phyloP scores from a whole-genome alignment of 2,797 vertebrate genomes.

The Sciaenops ocellatus region DNA sequence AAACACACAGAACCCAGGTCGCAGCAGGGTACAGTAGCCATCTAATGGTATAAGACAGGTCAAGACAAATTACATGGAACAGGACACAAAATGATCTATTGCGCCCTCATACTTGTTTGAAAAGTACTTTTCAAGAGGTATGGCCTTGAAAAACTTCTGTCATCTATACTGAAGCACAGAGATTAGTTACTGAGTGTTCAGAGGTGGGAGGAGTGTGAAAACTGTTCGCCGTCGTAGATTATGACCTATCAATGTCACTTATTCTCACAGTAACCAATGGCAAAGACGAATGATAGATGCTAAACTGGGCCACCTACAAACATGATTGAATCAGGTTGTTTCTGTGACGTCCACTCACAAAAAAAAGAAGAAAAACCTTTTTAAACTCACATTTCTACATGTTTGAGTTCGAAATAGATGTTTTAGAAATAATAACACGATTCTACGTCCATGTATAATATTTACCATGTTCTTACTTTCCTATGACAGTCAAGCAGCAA shows the following conservation, averaged over 20 bases:
- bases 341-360: not conserved
- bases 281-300: conserved; percentile 43
- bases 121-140: conserved; percentile 51
- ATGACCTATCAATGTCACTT: conserved; percentile 55
- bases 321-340: conserved; percentile 55
- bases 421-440: too few relatives aligned
- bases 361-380: not conserved
- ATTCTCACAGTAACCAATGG: conserved; percentile 45
- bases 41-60: conserved; percentile 49
- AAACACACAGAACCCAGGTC: conserved; percentile 11
- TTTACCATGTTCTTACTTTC: not conserved
- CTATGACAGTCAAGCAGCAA: not conserved
- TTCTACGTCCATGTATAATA: too few relatives aligned
- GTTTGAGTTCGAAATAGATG: not conserved
- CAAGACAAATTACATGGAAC: conserved; percentile 51
- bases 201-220: not conserved
- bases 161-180: conserved; percentile 31
- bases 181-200: conserved; percentile 45
- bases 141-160: conserved; percentile 54
- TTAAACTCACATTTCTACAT: not conserved
- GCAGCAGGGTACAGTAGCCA: conserved; percentile 22
- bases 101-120: conserved; percentile 29
- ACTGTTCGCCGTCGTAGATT: conserved; percentile 32
- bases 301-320: conserved; percentile 53
- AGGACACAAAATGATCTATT: conserved; percentile 58